Evolutionary conservation across 2,888 invertebrate species (phyloP).

Genomic region (Ommatoiulus sabulosus): DNA sequence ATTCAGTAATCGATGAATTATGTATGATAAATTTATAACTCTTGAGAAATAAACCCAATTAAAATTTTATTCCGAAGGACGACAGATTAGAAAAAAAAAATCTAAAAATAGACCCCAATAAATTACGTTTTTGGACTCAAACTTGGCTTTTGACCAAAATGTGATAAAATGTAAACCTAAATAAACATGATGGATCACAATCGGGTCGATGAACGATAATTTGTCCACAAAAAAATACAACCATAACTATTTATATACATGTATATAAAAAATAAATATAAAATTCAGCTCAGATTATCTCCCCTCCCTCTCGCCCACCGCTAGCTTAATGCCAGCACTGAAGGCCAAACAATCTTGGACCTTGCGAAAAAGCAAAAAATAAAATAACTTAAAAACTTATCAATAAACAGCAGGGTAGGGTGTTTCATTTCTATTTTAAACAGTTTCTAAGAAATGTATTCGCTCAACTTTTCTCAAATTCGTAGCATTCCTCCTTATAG

Average conservation of each 20-base stretch:
- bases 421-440: too few species aligned
- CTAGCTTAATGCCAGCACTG: neutral
- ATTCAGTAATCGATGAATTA: neutral
- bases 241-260: neutral
- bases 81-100: neutral
- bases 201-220: neutral
- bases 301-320: neutral
- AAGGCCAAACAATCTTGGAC: neutral
- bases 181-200: neutral
- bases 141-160: neutral
- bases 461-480: too few species aligned
- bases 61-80: too few species aligned
- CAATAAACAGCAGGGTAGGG: neutral
- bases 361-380: too few species aligned
- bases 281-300: too few species aligned
- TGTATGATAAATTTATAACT: neutral
- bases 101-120: neutral
- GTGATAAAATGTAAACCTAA: neutral
- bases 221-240: neutral
- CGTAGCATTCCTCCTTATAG: too few species aligned
- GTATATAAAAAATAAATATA: too few species aligned
- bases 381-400: neutral
- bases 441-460: too few species aligned
- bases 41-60: too few species aligned
- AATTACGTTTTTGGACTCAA: neutral